A percentile compares a stretch with the other conserved stretches of the same genome.
Conservation (phyloP, 2,888 invertebrate species). For the Stenodema calcarata region DNA sequence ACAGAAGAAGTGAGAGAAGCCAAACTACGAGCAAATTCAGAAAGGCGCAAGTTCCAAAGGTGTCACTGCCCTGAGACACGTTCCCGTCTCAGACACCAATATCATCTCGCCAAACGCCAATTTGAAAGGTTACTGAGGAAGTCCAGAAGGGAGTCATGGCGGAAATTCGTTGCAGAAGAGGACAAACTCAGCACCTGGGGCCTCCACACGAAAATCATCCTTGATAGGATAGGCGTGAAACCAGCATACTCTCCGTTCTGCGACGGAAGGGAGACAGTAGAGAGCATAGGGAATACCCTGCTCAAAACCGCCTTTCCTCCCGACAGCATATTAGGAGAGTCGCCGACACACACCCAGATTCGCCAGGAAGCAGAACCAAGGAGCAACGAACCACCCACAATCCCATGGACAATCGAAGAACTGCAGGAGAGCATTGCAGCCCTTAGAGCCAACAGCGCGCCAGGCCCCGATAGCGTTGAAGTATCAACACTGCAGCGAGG, state of each 20-base stretch:
- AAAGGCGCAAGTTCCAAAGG: not conserved
- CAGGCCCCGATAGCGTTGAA: not conserved
- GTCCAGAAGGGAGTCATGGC: not conserved
- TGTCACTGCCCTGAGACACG: not conserved
- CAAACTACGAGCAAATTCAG: not conserved
- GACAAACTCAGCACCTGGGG: not conserved
- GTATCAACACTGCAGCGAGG: not conserved
- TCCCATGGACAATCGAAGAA: not conserved
- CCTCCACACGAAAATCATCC: not conserved
- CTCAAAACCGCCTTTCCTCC: conserved; percentile 4
- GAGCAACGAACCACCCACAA: not conserved
- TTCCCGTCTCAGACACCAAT: not conserved
- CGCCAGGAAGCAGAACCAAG: not conserved
- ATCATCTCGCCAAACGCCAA: not conserved
- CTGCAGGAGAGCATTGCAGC: not conserved
- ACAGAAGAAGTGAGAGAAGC: not conserved
- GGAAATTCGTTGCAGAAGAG: not conserved
- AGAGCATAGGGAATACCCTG: not conserved
- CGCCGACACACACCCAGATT: not conserved
- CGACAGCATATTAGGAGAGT: not conserved
- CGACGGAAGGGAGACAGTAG: not conserved
- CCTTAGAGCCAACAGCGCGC: not conserved
- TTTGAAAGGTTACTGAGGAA: not conserved
- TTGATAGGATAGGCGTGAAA: not conserved
- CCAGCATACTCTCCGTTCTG: not conserved